phyloP scores from a whole-genome alignment of 2,113 vertebrate genomes.

The Brachyhypopomus occidentalis region DNA sequence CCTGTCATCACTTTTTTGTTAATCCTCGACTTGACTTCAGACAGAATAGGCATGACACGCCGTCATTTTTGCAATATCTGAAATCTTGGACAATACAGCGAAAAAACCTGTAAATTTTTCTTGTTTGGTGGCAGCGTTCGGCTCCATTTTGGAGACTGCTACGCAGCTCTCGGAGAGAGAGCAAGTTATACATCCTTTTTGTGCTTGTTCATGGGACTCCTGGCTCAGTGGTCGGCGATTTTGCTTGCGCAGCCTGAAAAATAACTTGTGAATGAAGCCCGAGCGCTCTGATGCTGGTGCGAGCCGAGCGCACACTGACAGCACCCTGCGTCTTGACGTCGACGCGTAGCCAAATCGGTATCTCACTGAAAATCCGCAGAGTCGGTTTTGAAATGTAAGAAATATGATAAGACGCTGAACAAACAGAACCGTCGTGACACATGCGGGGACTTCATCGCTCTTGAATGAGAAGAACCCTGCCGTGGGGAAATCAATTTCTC shows the following conservation, averaged over 20 bases:
- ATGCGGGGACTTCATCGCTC: constrained; percentile 14
- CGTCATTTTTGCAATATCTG: too few species aligned
- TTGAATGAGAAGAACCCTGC: constrained; percentile 39
- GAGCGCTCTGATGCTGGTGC: background rate
- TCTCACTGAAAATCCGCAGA: constrained; percentile 29
- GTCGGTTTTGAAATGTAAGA: constrained; percentile 4
- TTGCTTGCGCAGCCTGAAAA: constrained; percentile 12
- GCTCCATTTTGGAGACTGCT: constrained; percentile 22
- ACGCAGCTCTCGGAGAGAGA: background rate
- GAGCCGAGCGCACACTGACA: constrained; percentile 25
- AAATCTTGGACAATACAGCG: too few species aligned
- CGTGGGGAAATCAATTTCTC: constrained; percentile 42
- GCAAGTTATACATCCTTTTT: constrained; percentile 12
- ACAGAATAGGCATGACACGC: background rate
- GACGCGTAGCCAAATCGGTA: background rate
- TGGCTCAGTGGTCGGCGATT: background rate
- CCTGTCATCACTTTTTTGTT: background rate
- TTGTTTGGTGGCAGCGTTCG: background rate
- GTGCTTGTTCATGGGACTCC: background rate
- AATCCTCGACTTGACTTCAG: background rate
- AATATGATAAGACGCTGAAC: constrained; percentile 42
- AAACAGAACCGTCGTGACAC: constrained; percentile 34
- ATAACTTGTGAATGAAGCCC: constrained; percentile 36
- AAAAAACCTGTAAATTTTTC: background rate
- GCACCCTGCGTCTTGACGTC: constrained; percentile 16